phyloP scores from a whole-genome alignment of 2,797 vertebrate genomes.

The Semaprochilodus insignis region DNA sequence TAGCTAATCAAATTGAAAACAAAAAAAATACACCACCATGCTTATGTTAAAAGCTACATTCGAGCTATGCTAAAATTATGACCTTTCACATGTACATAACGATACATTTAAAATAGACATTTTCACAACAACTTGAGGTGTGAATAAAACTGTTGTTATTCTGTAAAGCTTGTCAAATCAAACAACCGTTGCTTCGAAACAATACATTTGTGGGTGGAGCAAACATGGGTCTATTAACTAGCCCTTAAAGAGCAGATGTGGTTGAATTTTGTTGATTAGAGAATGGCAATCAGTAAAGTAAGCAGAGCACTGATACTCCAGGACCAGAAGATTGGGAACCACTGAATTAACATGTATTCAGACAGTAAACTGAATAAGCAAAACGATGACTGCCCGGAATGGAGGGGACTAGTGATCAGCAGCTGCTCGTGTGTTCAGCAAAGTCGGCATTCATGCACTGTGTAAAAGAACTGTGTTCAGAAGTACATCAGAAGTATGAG shows the following conservation, averaged over 20 bases:
- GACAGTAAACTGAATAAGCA: background rate
- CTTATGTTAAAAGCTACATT: no score
- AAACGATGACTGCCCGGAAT: background rate
- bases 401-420: background rate
- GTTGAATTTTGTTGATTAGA: background rate
- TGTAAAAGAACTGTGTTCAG: background rate
- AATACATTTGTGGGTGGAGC: no score
- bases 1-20: no score
- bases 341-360: background rate
- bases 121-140: no score
- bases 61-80: no score
- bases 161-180: no score
- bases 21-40: no score
- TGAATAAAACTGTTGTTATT: no score
- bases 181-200: no score
- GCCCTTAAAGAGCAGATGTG: background rate
- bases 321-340: background rate
- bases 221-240: no score
- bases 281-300: background rate
- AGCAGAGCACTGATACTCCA: background rate
- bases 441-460: background rate
- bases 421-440: background rate
- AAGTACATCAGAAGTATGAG: slow-evolving; percentile 60
- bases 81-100: no score
- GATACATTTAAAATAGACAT: no score